phyloP scores from a whole-genome alignment of 2,113 vertebrate species.

The Lycaon pictus region DNA sequence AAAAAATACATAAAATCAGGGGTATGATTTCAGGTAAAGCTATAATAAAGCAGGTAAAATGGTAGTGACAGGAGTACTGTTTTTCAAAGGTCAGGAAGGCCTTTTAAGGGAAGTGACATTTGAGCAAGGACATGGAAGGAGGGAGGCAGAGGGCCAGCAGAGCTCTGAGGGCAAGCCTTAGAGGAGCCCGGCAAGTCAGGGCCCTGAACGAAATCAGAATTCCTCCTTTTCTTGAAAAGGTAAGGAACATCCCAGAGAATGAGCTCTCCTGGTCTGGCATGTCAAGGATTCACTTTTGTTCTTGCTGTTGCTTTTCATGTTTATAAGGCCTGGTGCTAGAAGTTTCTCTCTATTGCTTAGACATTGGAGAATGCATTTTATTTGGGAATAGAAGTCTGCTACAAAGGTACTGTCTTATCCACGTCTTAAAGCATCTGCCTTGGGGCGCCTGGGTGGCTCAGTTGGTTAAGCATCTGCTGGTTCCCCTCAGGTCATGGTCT shows the following conservation, averaged over 20 bases:
- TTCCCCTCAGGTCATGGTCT: no score
- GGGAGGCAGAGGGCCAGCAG: background rate
- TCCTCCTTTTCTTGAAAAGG: background rate
- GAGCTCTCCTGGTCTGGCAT: background rate
- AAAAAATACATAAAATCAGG: background rate
- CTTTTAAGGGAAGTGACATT: background rate
- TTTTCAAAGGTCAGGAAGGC: conserved; percentile 19
- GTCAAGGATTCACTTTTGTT: background rate
- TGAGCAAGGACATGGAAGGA: background rate
- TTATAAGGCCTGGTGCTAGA: background rate
- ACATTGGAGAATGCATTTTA: background rate
- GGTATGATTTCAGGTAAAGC: background rate
- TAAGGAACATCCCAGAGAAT: background rate
- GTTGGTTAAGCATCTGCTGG: no score
- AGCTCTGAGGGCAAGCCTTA: background rate
- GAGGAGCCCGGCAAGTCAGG: background rate
- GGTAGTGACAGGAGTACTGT: background rate
- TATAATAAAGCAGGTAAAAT: background rate
- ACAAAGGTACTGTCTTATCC: background rate
- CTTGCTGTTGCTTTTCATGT: background rate
- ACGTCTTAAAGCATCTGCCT: background rate
- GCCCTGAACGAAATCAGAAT: background rate
- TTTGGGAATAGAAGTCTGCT: background rate
- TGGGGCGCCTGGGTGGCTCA: no score
- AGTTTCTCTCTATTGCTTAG: conserved; percentile 9